A percentile compares a stretch with the other conserved stretches of the same genome.
Evolutionary conservation across 2,888 invertebrate genomes (phyloP).

Genomic region (Eupeodes latifasciatus): DNA sequence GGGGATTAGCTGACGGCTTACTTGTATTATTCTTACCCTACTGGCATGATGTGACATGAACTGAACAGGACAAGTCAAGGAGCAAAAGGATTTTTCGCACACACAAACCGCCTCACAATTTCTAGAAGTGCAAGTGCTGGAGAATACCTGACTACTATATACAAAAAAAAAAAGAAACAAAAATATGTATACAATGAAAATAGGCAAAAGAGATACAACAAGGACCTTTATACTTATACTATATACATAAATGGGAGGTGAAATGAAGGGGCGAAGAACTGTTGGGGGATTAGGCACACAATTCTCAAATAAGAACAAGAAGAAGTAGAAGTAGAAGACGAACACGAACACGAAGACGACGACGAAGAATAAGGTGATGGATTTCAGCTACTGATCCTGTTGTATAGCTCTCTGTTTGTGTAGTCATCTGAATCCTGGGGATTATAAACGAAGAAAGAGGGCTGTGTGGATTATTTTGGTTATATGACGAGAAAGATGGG

Average conservation of each 20-base stretch:
- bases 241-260: conserved; percentile 50
- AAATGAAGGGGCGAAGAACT: conserved; percentile 51
- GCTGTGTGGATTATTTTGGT: conserved; percentile 35
- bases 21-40: conserved; percentile 68
- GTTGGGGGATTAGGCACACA: conserved; percentile 67
- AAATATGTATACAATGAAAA: conserved; percentile 35
- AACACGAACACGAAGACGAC: conserved; percentile 7
- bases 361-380: conserved; percentile 66
- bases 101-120: conserved; percentile 60
- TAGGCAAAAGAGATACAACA: conserved; percentile 61
- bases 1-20: conserved; percentile 67
- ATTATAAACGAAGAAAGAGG: conserved; percentile 51
- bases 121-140: conserved; percentile 56
- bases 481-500: conserved; percentile 42
- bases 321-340: not conserved
- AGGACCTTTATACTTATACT: conserved; percentile 8
- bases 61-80: conserved; percentile 75
- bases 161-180: not conserved
- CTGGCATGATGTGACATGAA: conserved; percentile 71
- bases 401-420: conserved; percentile 69
- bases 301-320: conserved; percentile 36
- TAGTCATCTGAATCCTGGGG: conserved; percentile 65
- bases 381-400: conserved; percentile 73
- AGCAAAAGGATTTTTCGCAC: conserved; percentile 73
- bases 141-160: not conserved